Evolutionary conservation across 2,113 vertebrate genomes (phyloP), one percentile per base, ranked within the genome.

Genomic region (Delphinus delphis): DNA sequence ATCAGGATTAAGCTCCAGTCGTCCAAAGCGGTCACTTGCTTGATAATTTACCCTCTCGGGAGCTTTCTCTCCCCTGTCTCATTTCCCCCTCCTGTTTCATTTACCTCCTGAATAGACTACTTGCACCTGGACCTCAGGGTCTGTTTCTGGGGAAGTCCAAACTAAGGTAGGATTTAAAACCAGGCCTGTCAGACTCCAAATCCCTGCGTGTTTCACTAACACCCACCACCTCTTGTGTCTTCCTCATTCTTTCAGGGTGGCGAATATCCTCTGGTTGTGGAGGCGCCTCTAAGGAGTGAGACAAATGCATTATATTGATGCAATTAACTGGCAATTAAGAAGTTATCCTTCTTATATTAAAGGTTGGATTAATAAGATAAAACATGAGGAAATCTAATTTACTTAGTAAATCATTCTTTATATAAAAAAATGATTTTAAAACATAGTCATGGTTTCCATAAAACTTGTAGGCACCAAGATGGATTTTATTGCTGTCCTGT

Each of bases 361-460:
- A 93, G 94, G 79, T 74, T 95, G 93, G 97, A 82, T 98, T 98
- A 97, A 98, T 98, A 96, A 97, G 93, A 96, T 98, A 96, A 96
- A 98, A 97, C 93, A 92, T 41, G 67, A 97, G 93, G 96, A 98
- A 98, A 98, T 98, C 87, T 97, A 96, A 98, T 98, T 98, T 98
- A 93, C 94, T 98, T 79, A 96, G 97, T 84, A 97, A 98, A 98
- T 98, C 98, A 96, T 95, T 97, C 97, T 98, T 98, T 97, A 98
- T 98, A 70, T 88, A 65, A 87, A 92, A 92, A 96, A 93, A 90
- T 83, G 95, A 94, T 90, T 98, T 98, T 26, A 90, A 95, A 81
- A 36, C 86, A 41, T 8, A 94, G 98, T 97, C 26, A 23, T 60
- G 85, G 93, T 85, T 98, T 97, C 93, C 95, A 10, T 88, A 93